Percentiles rank a stretch among this genome's conserved stretches.
phyloP scores from a whole-genome alignment of 2,113 vertebrate genomes.

The Drymodes brunneopygia region DNA sequence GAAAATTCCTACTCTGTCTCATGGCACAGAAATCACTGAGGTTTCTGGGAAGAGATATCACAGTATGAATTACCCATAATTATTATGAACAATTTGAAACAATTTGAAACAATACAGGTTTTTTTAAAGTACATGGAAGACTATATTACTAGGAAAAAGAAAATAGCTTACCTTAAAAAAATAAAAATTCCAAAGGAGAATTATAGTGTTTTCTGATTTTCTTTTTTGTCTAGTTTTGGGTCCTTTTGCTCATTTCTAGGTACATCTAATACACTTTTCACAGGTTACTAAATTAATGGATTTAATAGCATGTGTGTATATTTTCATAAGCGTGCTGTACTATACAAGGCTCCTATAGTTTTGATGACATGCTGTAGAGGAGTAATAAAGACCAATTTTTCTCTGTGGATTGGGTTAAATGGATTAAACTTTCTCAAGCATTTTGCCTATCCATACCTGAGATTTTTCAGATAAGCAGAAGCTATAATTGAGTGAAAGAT shows the following conservation, averaged over 20 bases:
- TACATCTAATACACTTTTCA: not conserved
- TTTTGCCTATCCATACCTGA: not conserved
- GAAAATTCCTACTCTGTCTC: not conserved
- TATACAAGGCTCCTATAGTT: not conserved
- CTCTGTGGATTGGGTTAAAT: not conserved
- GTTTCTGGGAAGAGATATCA: not conserved
- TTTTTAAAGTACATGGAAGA: not conserved
- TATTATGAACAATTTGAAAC: not conserved
- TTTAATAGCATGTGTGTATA: not conserved
- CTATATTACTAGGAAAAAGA: not conserved
- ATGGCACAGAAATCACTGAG: not conserved
- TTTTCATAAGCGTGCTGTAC: not conserved
- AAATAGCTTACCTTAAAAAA: not conserved
- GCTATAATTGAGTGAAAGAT: constrained; percentile 11
- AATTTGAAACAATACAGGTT: not conserved
- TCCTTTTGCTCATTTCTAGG: not conserved
- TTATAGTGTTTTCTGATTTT: not conserved
- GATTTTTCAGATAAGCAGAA: not conserved
- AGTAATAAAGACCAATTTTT: not conserved
- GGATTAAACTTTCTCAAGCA: not conserved
- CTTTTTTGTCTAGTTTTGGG: not conserved
- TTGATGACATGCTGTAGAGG: not conserved
- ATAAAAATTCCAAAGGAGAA: not conserved
- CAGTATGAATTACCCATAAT: not conserved
- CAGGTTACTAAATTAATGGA: not conserved